Conservation (phyloP, 2,113 vertebrate species). For the Clarias macrocephalus region DNA sequence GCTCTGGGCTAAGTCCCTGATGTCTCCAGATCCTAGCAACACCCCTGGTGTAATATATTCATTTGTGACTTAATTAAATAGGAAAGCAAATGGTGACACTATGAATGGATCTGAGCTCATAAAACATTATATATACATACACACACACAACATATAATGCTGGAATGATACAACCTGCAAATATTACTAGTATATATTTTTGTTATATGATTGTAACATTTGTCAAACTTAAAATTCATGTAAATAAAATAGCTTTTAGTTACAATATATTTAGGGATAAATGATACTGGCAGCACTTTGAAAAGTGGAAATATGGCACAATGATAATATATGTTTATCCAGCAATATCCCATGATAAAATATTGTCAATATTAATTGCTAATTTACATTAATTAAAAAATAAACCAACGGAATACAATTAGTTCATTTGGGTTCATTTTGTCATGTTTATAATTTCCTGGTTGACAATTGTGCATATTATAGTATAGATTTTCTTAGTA, state of each 20-base stretch:
- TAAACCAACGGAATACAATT: too few species aligned
- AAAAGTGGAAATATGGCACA: too few species aligned
- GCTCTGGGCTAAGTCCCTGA: not conserved
- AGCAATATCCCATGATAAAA: too few species aligned
- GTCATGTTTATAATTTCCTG: too few species aligned
- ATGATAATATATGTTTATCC: too few species aligned
- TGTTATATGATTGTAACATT: not conserved
- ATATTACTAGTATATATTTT: not conserved
- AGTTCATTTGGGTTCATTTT: too few species aligned
- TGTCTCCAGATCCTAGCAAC: not conserved
- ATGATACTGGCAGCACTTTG: too few species aligned
- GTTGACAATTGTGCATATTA: too few species aligned
- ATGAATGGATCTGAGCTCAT: too few species aligned
- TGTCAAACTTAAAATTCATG: not conserved
- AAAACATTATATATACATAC: not conserved
- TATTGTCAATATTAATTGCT: too few species aligned
- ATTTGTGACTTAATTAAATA: slow-evolving; percentile 5
- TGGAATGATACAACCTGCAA: not conserved
- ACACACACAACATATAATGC: not conserved
- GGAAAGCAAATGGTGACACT: not conserved
- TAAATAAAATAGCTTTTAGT: not conserved
- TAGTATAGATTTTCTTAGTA: too few species aligned
- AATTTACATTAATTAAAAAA: too few species aligned
- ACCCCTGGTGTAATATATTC: not conserved
- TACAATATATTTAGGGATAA: not conserved